Evolutionary conservation across 2,113 vertebrate genomes (phyloP).

Genomic region (Conger conger): DNA sequence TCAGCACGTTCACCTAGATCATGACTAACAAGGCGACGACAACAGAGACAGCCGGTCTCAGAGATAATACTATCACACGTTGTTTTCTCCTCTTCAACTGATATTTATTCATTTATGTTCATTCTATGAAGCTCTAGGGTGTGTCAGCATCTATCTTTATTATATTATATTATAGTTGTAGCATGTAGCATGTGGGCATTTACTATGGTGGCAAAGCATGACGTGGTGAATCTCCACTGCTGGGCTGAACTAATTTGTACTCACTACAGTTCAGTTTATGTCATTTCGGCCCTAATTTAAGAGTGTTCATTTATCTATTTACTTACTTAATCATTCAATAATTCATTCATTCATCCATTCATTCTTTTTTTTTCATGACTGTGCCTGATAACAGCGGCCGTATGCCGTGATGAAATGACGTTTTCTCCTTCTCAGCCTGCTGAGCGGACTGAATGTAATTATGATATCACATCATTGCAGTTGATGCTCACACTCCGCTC

Average conservation of each 20-base stretch:
- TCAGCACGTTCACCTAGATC: background rate
- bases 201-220: background rate
- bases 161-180: background rate
- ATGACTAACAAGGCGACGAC: background rate
- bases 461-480: slow-evolving; percentile 19
- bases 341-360: too few relatives aligned
- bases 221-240: background rate
- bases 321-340: background rate
- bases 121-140: background rate
- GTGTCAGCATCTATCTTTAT: background rate
- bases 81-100: background rate
- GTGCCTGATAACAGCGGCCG: background rate
- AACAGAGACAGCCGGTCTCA: background rate
- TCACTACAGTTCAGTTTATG: background rate
- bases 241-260: background rate
- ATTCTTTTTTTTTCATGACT: too few relatives aligned
- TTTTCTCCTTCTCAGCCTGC: background rate
- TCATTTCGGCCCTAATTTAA: background rate
- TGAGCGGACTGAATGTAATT: slow-evolving; percentile 14
- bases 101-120: background rate
- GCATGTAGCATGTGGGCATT: background rate
- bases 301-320: background rate
- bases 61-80: background rate
- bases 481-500: slow-evolving; percentile 13
- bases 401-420: background rate